These are phyloP conservation scores for Sterna hirundo DNA, from an alignment of 2,113 vertebrate genomes.

Conservation along the genomic window DNA sequence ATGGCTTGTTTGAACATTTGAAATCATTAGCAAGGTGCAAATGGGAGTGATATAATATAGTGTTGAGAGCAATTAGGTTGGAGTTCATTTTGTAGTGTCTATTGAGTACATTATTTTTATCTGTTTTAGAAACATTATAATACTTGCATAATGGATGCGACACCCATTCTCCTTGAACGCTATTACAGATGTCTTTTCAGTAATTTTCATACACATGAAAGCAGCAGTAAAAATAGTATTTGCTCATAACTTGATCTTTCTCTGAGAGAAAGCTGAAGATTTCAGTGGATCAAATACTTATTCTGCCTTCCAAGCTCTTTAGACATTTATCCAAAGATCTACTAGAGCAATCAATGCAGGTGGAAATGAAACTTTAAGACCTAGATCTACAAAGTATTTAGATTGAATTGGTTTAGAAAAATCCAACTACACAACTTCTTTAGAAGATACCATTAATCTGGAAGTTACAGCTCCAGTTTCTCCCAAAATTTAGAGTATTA, in stretches of 20 bases:
- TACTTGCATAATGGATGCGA: slow-evolving; percentile 17
- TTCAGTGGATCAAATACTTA: background rate
- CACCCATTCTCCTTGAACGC: slow-evolving; percentile 36
- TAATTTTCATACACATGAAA: background rate
- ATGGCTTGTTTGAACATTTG: slow-evolving; percentile 44
- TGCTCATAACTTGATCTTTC: slow-evolving; percentile 11
- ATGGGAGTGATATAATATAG: slow-evolving; percentile 36
- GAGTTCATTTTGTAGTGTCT: slow-evolving; percentile 33
- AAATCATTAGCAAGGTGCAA: slow-evolving; percentile 62
- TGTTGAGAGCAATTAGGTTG: slow-evolving; percentile 29
- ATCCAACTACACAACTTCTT: background rate
- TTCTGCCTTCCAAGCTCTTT: background rate
- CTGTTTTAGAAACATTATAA: slow-evolving; percentile 56
- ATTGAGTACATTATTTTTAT: slow-evolving; percentile 52
- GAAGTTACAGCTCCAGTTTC: background rate
- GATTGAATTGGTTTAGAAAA: slow-evolving; percentile 30
- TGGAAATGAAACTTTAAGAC: slow-evolving; percentile 39
- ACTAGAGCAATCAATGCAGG: background rate
- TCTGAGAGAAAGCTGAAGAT: background rate
- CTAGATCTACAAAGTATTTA: background rate
- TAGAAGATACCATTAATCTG: background rate
- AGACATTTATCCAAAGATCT: background rate
- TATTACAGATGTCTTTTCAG: slow-evolving; percentile 1
- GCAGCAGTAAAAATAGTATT: slow-evolving; percentile 19
- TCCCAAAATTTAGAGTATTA: background rate